Percentiles rank a stretch among this genome's conserved stretches.
phyloP scores from a whole-genome alignment of 2,797 vertebrate species.

The Pseudochaenichthys georgianus region DNA sequence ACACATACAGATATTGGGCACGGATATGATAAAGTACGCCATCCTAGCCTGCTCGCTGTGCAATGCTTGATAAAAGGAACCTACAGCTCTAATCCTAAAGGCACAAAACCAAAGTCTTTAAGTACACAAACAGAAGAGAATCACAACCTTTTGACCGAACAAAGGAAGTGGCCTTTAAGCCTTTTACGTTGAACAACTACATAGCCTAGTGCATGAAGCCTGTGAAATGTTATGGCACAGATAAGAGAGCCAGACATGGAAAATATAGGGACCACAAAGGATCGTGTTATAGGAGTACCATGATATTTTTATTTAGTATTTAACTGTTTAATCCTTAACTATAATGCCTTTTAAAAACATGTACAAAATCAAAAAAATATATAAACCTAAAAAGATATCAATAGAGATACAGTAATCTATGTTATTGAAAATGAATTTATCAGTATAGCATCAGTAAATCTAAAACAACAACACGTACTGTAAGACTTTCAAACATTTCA shows the following conservation, averaged over 20 bases:
- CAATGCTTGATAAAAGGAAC: constrained; percentile 61
- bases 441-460: constrained; percentile 40
- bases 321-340: background rate
- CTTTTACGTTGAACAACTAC: constrained; percentile 32
- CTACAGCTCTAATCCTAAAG: constrained; percentile 48
- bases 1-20: constrained; percentile 33
- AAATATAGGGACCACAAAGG: background rate
- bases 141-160: constrained; percentile 46
- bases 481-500: constrained; percentile 67
- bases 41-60: constrained; percentile 50
- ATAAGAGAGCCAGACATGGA: constrained; percentile 22
- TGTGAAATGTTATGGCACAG: constrained; percentile 18
- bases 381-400: background rate
- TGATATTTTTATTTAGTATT: constrained; percentile 5
- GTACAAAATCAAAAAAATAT: background rate
- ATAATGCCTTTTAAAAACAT: constrained; percentile 2
- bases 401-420: constrained; percentile 17
- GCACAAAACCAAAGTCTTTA: constrained; percentile 40
- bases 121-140: constrained; percentile 43
- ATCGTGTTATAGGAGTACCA: background rate
- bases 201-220: constrained; percentile 11
- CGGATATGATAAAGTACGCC: constrained; percentile 35
- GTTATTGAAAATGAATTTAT: constrained; percentile 34
- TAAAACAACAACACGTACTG: constrained; percentile 42
- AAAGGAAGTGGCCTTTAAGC: constrained; percentile 44